Base-by-base conservation (phyloP, 2,797 vertebrate genomes). In the Coranthus polyacanthus region DNA sequence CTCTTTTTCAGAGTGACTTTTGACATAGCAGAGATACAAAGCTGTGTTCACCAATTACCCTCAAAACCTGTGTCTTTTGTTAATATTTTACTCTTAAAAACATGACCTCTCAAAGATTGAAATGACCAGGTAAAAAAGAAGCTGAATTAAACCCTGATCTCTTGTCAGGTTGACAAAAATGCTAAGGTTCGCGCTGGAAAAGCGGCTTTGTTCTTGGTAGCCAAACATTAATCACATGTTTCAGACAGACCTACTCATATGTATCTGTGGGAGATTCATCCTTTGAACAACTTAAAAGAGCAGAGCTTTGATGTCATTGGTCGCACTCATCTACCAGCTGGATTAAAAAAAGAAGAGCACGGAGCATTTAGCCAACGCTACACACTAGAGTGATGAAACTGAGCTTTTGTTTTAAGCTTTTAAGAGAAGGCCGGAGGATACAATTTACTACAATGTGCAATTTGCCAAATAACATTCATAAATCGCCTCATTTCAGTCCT, bases 291-390 rank as follows among this genome's bases (percentile, higher is more conserved):
- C 60, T 85, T 75, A 52, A 71, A 62, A 54, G 49, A 75, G 67
- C 58, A 17, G 56, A 49, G 77, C 77, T 81, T 78, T 84, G 71
- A 83, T 80, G 77, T 75, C 58, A 12, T 22, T 9, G 51, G 44
- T 65, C 51, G 18, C 55, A 45, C 34, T 72, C 16, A 20, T 15
- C 59, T 36, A n/a, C 58, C 21, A n/a, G 39, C 65, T 58, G 8
- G 42, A 43, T 74, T 68, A 32, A n/a, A 62, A 62, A 38, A 32
- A 43, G 44, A 13, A 34, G 37, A 55, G 43, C 43, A 22, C 3
- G 39, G 37, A 55, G 43, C 43, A 22, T 5, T 8, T 6, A 21
- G 15, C 22, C 58, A 17, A 21, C 38, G 39, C 39, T 49, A 11
- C 22, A 44, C 52, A 5, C 49, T 29, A 12, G 32, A 12, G 21